Base-by-base conservation (phyloP, 1,140 invertebrate species). In the Dufourea novaeangliae region DNA sequence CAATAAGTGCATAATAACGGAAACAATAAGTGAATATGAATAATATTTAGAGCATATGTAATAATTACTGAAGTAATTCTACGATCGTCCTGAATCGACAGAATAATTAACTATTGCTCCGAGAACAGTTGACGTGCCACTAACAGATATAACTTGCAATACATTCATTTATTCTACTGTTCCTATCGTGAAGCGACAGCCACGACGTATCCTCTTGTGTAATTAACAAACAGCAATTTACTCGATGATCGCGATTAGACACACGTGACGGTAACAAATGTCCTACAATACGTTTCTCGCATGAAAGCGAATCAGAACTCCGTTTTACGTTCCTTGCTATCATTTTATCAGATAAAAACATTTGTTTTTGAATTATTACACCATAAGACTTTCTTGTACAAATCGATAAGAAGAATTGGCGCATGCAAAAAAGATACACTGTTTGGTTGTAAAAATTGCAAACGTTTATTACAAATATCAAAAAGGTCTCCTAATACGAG, bases 221-320 rank as follows among this genome's bases (percentile, higher is more conserved):
- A 66, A 83, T 83, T 80, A 85, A 83, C 70, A 66, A 73, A 50
- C 34, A 63, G 67, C 62, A 76, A 61, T 83, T 71, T 46, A 54
- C 57, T 81, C 59, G 54, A 80, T 56, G 74, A 73, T 70, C 63
- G 64, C 64, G 76, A 83, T 80, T 78, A 73, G 54, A 32, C 56
- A 56, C 50, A 32, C 22, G 44, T 54, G 57, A 54, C 46, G 54
- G 66, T 72, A 73, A 79, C 62, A 63, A 63, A 79, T 77, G 64
- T 46, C n/a, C 50, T 29, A 71, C 8, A 68, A 77, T 80, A 20
- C 27, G 41, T 61, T 80, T 73, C 64, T 69, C 64, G 25, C 39
- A 22, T 39, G 54, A 66, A 66, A 62, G 20, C 25, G 27, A 50
- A 73, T 68, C 44, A 70, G 67, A 68, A 17, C 25, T 44, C 27